Evolutionary conservation across 2,113 vertebrate genomes (phyloP).

Genomic region (Mohoua ochrocephala): DNA sequence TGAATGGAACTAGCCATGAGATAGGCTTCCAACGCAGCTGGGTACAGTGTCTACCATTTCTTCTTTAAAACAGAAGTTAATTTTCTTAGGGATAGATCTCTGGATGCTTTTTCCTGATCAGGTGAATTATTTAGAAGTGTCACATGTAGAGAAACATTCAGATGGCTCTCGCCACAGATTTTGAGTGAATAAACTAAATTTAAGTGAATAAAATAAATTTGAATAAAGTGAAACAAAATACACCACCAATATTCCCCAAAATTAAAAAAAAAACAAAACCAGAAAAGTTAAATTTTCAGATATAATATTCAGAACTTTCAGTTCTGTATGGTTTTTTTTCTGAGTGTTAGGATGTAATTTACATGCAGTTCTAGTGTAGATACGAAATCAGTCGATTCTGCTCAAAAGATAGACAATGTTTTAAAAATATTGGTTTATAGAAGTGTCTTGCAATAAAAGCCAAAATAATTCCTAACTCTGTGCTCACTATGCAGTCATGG

Average conservation of each 20-base stretch:
- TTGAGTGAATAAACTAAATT: not conserved
- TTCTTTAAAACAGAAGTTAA: not conserved
- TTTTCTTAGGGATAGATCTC: not conserved
- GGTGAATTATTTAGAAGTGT: not conserved
- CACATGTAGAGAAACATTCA: not conserved
- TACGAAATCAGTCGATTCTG: not conserved
- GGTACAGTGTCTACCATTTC: not conserved
- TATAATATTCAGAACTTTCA: not conserved
- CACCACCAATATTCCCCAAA: not conserved
- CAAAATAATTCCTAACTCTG: not conserved
- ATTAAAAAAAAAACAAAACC: not conserved
- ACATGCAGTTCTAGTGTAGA: not conserved
- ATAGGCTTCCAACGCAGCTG: not conserved
- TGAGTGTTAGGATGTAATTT: not conserved
- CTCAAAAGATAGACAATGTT: not conserved
- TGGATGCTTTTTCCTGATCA: not conserved
- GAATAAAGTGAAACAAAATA: not conserved
- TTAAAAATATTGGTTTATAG: not conserved
- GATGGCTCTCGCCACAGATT: rapidly evolving
- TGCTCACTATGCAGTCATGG: not conserved
- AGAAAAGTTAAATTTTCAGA: not conserved
- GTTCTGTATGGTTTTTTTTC: not conserved
- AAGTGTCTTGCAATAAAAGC: not conserved
- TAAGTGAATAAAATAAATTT: not conserved
- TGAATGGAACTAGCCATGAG: not conserved